Base-by-base conservation (phyloP, 2,888 invertebrate species). In the Thereva unica region DNA sequence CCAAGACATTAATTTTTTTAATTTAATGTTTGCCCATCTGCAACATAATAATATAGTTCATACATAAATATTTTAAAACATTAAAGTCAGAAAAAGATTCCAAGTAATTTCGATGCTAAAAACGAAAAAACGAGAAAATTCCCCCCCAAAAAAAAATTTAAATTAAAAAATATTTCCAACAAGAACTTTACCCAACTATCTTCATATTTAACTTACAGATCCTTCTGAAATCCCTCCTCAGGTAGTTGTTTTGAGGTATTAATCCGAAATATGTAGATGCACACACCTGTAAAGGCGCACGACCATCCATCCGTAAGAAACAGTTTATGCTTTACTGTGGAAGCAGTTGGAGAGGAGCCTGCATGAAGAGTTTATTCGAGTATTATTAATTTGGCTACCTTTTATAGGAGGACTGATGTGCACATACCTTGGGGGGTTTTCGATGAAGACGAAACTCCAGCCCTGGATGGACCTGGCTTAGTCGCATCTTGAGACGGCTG, bases 141-240 rank as follows among this genome's bases (percentile, higher is more conserved):
- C 23, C 23, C 23, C 23, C 1, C 23, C 1, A 23, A 23, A 23
- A 23, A 23, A 23, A 23, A 23, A 23, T 23, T 23, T 23, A 23
- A 23, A 23, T 23, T 23, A 23, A 23, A 23, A 23, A 23, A 23
- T 23, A 23, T 23, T 23, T 23, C 2, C 56, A 5, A 42, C 57
- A 23, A 45, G 44, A 41, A 63, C 57, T 9, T 50, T 66, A 23
- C 47, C 64, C 41, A 57, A 6, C 37, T 5, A 23, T 6, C 41
- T 35, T n/a, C 12, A 44, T 35, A 2, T 37, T 66, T 44, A 71
- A 77, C 86, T 84, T 74, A 87, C 86, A 87, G 78, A 78, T 87
- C 93, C 82, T 93, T 93, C 78, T 93, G 93, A 75, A 94, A 94
- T n/a, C 93, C 93, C 82, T 95, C 94, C 78, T 94, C 94, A 0